A percentile compares a stretch with the other conserved stretches of the same genome.
Evolutionary conservation across 1,140 invertebrate genomes (phyloP).

Genomic region (Cyphomyrmex costatus): DNA sequence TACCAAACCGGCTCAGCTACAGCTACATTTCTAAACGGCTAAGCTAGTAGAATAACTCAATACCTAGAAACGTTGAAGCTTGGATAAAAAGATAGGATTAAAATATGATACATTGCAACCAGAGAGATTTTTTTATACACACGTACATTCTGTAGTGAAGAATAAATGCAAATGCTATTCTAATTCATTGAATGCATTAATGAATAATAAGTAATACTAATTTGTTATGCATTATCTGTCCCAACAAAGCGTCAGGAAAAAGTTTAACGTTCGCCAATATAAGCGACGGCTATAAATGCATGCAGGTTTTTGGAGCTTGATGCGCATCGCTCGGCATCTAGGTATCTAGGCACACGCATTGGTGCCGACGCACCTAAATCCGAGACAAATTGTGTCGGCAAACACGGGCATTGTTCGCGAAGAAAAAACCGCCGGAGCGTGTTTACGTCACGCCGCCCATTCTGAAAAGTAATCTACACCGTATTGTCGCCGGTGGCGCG

Average conservation of each 20-base stretch:
- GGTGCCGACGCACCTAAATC: slow-evolving; percentile 72
- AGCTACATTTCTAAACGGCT: slow-evolving; percentile 2
- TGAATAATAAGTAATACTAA: neutral
- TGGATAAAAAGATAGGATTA: neutral
- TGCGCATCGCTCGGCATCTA: neutral
- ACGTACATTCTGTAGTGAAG: neutral
- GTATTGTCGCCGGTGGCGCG: slow-evolving; percentile 75
- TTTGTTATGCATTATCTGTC: neutral
- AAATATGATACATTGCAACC: neutral
- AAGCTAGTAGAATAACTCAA: slow-evolving; percentile 24
- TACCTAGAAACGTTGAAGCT: slow-evolving; percentile 10
- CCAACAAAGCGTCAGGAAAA: neutral
- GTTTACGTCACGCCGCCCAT: slow-evolving; percentile 86
- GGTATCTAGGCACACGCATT: slow-evolving; percentile 14
- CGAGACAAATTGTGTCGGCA: slow-evolving; percentile 85
- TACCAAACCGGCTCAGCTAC: slow-evolving; percentile 47
- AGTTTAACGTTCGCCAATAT: slow-evolving; percentile 9
- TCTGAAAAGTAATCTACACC: slow-evolving; percentile 87
- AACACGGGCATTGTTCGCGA: slow-evolving; percentile 82
- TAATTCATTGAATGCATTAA: neutral
- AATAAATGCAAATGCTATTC: neutral
- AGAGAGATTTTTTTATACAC: neutral
- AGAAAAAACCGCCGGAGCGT: slow-evolving; percentile 74
- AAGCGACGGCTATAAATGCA: neutral
- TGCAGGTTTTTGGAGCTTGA: neutral